Percentiles rank a stretch among this genome's conserved stretches.
Evolutionary conservation across 2,113 vertebrate species (phyloP).

Genomic region (Anser brachyrhynchus): DNA sequence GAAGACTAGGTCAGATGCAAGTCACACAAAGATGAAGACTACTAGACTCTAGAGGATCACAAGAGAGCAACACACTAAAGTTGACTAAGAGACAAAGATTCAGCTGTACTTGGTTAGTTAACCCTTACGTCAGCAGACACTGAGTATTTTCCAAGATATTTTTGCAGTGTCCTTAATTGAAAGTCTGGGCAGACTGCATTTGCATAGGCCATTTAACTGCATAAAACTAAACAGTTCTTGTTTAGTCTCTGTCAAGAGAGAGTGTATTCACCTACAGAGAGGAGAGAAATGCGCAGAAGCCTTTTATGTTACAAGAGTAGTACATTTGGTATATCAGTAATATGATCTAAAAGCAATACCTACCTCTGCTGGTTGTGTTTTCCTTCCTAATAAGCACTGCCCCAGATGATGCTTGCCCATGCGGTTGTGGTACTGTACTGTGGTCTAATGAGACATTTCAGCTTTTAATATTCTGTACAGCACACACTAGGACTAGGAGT

Average conservation of each 20-base stretch:
- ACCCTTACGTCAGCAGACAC: not conserved
- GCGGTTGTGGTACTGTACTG: not conserved
- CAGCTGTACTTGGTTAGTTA: not conserved
- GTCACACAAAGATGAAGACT: not conserved
- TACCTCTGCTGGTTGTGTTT: not conserved
- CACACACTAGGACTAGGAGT: not conserved
- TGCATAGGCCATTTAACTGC: not conserved
- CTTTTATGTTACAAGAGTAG: not conserved
- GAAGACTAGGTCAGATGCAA: not conserved
- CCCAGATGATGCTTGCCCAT: slow-evolving; percentile 55
- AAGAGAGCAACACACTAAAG: not conserved
- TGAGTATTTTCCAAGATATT: not conserved
- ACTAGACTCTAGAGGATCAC: not conserved
- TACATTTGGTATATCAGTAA: not conserved
- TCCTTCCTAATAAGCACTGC: slow-evolving; percentile 18
- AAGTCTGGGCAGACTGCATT: not conserved
- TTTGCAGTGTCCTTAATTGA: not conserved
- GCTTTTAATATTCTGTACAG: not conserved
- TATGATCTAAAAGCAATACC: not conserved
- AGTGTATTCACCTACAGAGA: not conserved
- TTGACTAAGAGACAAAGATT: not conserved
- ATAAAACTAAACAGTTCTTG: not conserved
- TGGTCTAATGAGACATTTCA: slow-evolving; percentile 37
- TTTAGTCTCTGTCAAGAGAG: not conserved
- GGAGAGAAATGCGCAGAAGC: not conserved